Base-by-base conservation (phyloP, 2,113 vertebrate genomes). In the Antidorcas marsupialis region DNA sequence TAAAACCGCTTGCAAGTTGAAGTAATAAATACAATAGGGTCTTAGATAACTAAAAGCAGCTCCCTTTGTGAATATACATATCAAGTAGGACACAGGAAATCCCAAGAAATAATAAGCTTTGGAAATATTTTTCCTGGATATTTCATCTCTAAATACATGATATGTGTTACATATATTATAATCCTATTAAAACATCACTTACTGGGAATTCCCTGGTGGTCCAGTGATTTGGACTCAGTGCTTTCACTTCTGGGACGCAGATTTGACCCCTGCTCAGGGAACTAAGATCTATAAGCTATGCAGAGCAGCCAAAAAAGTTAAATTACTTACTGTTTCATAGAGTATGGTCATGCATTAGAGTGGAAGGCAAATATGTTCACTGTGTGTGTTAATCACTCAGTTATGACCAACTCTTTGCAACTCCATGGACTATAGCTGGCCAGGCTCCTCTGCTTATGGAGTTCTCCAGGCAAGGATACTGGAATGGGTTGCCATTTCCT, bases 1-100 rank as follows among this genome's bases (percentile, higher is more conserved):
- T 89, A 79, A 91, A 97, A 95, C 33, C 19, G 84, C 87, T 76
- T 90, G 28, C 47, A 96, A 79, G 21, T 67, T 92, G 82, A 93
- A 95, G 55, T 64, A 97, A 90, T 87, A 97, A 84, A 87, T 89
- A 36, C 16, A 85, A 16, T 39, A 96, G 36, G 19, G 67, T 82
- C 45, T 52, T 71, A 81, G 45, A 74, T 83, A 76, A 87, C 10
- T n/a, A 53, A 93, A 85, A 78, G 27, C 81, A 89, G 25, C 57
- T 96, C 64, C 64, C 27, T 91, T 79, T 74, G 27, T n/a, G 39
- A 43, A 21, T 47, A 15, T 55, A 16, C 7, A 1, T 79, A 83
- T 87, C 55, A 87, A 45, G 55, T 7, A 86, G 30, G 39, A 95
- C 39, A 82, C 7, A 36, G 39, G 39, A 86, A 90, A 87, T 93